These are phyloP conservation scores for Cyclargus thomasi DNA, from an alignment of 1,140 invertebrate genomes.

Conservation along the genomic window DNA sequence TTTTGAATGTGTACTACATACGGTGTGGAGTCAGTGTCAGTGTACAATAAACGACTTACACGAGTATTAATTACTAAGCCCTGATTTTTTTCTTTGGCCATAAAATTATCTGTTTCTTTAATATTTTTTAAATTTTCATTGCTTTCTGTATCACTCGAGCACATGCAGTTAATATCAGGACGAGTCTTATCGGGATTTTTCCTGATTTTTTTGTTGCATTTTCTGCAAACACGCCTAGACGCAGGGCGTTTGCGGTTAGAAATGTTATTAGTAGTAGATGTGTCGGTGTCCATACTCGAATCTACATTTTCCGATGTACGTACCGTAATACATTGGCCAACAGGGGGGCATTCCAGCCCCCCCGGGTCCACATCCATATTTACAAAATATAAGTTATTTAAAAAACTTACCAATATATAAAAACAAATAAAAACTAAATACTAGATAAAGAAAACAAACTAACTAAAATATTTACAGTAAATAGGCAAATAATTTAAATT, in stretches of 20 bases:
- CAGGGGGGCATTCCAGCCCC: neutral
- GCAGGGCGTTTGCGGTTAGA: neutral
- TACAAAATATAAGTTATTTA: neutral
- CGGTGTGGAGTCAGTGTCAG: neutral
- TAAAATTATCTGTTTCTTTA: too few species aligned
- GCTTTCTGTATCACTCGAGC: neutral
- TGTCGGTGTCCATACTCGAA: neutral
- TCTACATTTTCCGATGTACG: neutral
- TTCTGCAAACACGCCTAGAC: neutral
- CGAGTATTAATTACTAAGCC: too few species aligned
- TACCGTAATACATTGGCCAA: neutral
- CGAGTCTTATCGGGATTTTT: neutral
- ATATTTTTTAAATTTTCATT: too few species aligned
- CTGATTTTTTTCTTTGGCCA: too few species aligned
- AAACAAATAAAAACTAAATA: neutral
- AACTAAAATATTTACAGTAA: neutral
- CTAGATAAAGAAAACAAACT: neutral
- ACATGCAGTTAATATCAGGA: neutral
- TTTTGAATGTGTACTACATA: constrained; percentile 1
- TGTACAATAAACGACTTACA: too few species aligned
- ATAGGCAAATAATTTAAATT: neutral
- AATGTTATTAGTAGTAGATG: neutral
- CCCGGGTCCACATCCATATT: neutral
- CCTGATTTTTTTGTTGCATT: neutral
- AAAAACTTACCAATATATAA: neutral